These are phyloP conservation scores for Cylindroiulus punctatus DNA, from an alignment of 2,888 invertebrate species.

Conservation along the genomic window DNA sequence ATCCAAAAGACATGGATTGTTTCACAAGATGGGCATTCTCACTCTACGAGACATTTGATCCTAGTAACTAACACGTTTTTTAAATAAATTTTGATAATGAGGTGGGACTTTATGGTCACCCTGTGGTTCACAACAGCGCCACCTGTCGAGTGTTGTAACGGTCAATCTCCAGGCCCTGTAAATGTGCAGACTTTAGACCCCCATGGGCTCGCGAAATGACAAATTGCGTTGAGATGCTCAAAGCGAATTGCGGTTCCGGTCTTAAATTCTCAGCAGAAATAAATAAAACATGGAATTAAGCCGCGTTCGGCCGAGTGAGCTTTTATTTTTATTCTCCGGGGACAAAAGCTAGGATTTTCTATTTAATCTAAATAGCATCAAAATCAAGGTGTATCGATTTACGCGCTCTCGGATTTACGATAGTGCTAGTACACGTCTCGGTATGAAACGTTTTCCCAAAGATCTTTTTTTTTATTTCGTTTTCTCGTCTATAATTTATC, in stretches of 20 bases:
- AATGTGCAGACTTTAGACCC: not conserved
- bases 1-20: too few relatives aligned
- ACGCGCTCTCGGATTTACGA: not conserved
- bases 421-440: not conserved
- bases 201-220: not conserved
- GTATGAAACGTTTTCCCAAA: not conserved
- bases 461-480: not conserved
- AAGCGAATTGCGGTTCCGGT: constrained; percentile 34
- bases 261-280: constrained; percentile 34
- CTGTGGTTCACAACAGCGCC: too few relatives aligned
- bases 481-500: constrained; percentile 34
- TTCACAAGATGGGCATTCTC: too few relatives aligned
- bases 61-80: too few relatives aligned
- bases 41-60: too few relatives aligned
- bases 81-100: too few relatives aligned
- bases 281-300: constrained; percentile 39
- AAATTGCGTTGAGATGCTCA: not conserved
- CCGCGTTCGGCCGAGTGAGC: constrained; percentile 15
- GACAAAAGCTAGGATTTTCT: constrained; percentile 24
- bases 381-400: constrained; percentile 43
- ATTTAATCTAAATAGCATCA: constrained; percentile 41
- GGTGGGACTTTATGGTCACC: too few relatives aligned
- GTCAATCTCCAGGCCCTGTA: not conserved
- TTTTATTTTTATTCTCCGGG: constrained; percentile 32
- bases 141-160: too few relatives aligned